phyloP scores from a whole-genome alignment of 2,888 invertebrate genomes.

The Galerucella calmariensis region DNA sequence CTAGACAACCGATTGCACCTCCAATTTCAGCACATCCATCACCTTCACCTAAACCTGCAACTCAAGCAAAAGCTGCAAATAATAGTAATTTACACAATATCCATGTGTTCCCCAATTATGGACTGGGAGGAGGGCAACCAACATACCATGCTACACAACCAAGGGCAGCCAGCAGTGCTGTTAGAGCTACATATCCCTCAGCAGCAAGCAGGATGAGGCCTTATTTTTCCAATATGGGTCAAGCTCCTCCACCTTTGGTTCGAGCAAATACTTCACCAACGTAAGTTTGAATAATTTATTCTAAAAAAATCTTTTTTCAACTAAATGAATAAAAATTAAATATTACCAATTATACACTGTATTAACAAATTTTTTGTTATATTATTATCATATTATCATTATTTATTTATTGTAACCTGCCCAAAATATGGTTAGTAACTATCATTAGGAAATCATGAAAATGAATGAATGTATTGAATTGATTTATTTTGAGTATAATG shows the following conservation, averaged over 20 bases:
- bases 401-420: too few relatives aligned
- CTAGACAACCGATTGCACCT: constrained; percentile 80
- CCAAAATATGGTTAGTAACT: too few relatives aligned
- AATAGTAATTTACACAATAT: constrained; percentile 58
- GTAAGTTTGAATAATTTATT: constrained; percentile 48
- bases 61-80: constrained; percentile 59
- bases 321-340: too few relatives aligned
- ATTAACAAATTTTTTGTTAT: too few relatives aligned
- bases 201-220: constrained; percentile 60
- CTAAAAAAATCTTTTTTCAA: too few relatives aligned
- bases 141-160: constrained; percentile 57
- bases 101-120: constrained; percentile 57
- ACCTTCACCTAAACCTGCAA: constrained; percentile 62
- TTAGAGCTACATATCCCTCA: constrained; percentile 60
- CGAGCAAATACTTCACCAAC: constrained; percentile 65
- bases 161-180: constrained; percentile 56
- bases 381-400: too few relatives aligned
- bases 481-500: too few relatives aligned
- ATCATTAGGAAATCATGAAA: too few relatives aligned
- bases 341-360: too few relatives aligned
- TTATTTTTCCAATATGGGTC: constrained; percentile 57
- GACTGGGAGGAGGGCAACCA: constrained; percentile 55
- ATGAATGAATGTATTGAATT: too few relatives aligned
- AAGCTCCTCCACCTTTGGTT: constrained; percentile 68
- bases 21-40: constrained; percentile 71